A percentile compares a stretch with the other conserved stretches of the same genome.
Conservation (phyloP, 2,113 vertebrate genomes). For the Gymnarchus niloticus region DNA sequence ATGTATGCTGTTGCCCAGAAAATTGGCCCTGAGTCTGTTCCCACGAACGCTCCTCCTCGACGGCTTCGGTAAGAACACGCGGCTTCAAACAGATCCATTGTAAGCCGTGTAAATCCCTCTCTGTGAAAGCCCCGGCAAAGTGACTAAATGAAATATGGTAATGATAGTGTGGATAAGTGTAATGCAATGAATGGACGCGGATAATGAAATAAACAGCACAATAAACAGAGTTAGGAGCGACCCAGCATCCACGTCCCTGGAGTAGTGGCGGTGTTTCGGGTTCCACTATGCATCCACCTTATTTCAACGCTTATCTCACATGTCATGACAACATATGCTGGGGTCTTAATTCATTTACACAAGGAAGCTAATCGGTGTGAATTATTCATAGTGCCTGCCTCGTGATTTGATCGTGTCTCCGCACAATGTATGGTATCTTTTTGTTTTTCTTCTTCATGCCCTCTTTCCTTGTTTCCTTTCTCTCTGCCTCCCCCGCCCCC, state of each 20-base stretch:
- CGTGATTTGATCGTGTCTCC: neutral
- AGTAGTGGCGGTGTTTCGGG: constrained; percentile 17
- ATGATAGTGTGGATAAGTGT: neutral
- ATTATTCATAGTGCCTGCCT: constrained; percentile 62
- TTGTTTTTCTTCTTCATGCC: neutral
- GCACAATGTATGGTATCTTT: too few relatives aligned
- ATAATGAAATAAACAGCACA: neutral
- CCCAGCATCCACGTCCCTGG: neutral
- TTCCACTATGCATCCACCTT: constrained; percentile 43
- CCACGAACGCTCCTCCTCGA: neutral
- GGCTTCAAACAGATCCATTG: neutral
- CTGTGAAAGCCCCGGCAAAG: neutral
- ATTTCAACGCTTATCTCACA: constrained; percentile 54
- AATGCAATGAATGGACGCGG: neutral
- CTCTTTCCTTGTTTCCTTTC: neutral
- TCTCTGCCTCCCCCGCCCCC: neutral
- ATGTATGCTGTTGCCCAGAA: neutral
- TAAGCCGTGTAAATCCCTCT: neutral
- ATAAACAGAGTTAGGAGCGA: neutral
- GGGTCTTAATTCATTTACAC: constrained; percentile 67
- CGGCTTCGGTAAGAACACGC: neutral
- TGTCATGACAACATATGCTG: constrained; percentile 65
- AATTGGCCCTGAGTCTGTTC: neutral
- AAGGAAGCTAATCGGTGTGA: constrained; percentile 73
- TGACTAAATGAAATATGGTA: neutral